These are phyloP conservation scores for Drosophila melanogaster DNA, from an alignment of 1,140 invertebrate species.

Conservation along the genomic window DNA sequence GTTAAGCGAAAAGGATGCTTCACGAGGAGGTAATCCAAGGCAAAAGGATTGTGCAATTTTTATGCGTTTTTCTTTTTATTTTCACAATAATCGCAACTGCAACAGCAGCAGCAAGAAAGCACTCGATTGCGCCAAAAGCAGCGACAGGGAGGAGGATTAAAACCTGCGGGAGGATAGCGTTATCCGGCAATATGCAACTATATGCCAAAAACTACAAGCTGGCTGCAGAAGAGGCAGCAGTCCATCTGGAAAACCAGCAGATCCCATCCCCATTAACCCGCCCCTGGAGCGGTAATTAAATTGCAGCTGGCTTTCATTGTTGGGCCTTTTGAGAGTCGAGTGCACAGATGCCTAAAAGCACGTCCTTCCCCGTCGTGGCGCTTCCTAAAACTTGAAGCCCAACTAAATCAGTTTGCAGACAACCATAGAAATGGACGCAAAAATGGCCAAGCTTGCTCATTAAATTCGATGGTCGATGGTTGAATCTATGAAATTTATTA, in stretches of 20 bases:
- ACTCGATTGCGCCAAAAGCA: conserved; percentile 23
- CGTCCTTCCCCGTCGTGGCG: conserved; percentile 12
- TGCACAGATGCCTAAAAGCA: conserved; percentile 59
- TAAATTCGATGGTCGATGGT: neutral
- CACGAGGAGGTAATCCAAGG: neutral
- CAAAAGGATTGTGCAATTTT: conserved; percentile 28
- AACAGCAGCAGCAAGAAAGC: conserved; percentile 21
- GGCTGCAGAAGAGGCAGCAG: conserved; percentile 14
- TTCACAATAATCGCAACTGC: conserved; percentile 68
- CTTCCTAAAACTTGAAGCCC: conserved; percentile 3
- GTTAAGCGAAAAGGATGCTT: neutral
- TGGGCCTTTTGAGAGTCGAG: conserved; percentile 45
- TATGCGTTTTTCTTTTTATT: conserved; percentile 69
- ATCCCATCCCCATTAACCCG: conserved; percentile 28
- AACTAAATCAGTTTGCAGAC: neutral
- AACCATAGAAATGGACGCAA: neutral
- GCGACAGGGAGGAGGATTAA: neutral
- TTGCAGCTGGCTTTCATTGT: conserved; percentile 68
- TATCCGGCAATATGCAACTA: conserved; percentile 35
- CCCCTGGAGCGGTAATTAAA: conserved; percentile 73
- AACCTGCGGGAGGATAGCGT: neutral
- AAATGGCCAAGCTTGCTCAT: neutral
- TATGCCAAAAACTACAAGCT: conserved; percentile 45
- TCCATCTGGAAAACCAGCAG: conserved; percentile 4
- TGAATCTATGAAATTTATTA: neutral